These are phyloP conservation scores for Patella pellucida DNA, from an alignment of 2,888 invertebrate genomes.

Conservation along the genomic window DNA sequence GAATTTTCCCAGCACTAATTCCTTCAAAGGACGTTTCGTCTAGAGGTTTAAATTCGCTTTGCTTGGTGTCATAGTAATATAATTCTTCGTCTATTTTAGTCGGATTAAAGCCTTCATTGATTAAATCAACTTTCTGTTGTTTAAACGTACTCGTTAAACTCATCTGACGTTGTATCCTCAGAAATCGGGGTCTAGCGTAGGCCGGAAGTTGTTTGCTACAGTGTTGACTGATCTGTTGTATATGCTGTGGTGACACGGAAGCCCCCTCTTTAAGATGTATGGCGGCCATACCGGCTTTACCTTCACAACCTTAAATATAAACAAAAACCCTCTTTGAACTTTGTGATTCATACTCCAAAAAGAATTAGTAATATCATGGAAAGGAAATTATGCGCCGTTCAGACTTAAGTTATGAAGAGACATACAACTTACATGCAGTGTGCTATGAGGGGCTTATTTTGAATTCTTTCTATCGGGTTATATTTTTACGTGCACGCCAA, in stretches of 20 bases:
- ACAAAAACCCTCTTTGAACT: no score
- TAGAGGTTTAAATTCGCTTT: slow-evolving; percentile 39
- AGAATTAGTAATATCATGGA: no score
- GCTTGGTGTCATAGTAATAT: slow-evolving; percentile 41
- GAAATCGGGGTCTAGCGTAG: slow-evolving; percentile 57
- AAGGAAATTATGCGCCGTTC: no score
- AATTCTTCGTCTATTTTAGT: slow-evolving; percentile 38
- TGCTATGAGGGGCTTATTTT: no score
- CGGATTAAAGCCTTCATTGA: slow-evolving; percentile 53
- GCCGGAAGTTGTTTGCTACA: slow-evolving; percentile 45
- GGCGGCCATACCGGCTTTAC: slow-evolving; percentile 59
- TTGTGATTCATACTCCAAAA: no score
- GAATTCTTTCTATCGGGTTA: no score
- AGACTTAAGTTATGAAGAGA: no score
- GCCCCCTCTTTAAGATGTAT: slow-evolving; percentile 40
- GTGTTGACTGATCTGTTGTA: slow-evolving; percentile 39
- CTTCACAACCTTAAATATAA: slow-evolving; percentile 39
- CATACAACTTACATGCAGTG: no score
- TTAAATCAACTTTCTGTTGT: slow-evolving; percentile 48
- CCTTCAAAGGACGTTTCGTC: slow-evolving; percentile 8
- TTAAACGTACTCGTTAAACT: slow-evolving; percentile 57
- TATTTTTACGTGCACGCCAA: no score
- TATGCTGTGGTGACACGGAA: slow-evolving; percentile 24
- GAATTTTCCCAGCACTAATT: slow-evolving; percentile 16
- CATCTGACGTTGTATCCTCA: slow-evolving; percentile 46